Evolutionary conservation across 2,113 vertebrate species (phyloP).

Genomic region (Miniopterus natalensis): DNA sequence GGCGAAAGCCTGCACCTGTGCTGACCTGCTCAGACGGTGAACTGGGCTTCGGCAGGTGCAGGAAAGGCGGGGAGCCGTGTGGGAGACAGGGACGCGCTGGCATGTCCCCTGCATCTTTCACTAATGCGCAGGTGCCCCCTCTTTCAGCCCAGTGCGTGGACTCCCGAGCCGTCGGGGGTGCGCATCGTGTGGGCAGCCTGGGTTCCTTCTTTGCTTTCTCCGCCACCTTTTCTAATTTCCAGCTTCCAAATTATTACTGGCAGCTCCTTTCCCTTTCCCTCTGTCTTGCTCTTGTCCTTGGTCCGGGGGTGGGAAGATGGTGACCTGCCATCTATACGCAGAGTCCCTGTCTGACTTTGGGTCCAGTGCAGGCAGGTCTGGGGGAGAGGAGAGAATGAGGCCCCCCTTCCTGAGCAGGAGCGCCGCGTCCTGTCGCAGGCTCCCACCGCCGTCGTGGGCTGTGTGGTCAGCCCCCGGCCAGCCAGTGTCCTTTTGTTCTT

Average conservation of each 20-base stretch:
- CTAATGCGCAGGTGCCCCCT: neutral
- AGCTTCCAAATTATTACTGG: neutral
- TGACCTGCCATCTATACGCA: neutral
- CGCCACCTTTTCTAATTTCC: neutral
- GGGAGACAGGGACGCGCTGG: too few relatives aligned
- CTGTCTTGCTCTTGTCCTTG: neutral
- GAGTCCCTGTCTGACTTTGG: neutral
- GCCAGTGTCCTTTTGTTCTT: neutral
- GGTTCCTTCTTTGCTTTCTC: neutral
- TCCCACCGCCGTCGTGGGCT: neutral
- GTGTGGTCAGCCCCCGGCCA: neutral
- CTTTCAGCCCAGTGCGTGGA: too few relatives aligned
- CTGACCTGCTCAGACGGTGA: neutral
- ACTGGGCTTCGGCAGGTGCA: neutral
- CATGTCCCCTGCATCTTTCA: neutral
- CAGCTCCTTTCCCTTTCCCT: neutral
- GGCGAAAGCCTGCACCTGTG: neutral
- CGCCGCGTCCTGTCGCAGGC: too few relatives aligned
- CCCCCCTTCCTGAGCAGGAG: neutral
- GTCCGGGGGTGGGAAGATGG: neutral
- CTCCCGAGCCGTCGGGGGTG: neutral
- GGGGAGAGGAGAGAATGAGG: neutral
- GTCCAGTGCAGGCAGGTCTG: neutral
- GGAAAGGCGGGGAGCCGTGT: too few relatives aligned
- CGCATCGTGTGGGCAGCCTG: rapidly evolving